Evolutionary conservation across 2,113 vertebrate genomes (phyloP), one percentile per base, ranked within the genome.

Genomic region (Peromyscus polionotus): DNA sequence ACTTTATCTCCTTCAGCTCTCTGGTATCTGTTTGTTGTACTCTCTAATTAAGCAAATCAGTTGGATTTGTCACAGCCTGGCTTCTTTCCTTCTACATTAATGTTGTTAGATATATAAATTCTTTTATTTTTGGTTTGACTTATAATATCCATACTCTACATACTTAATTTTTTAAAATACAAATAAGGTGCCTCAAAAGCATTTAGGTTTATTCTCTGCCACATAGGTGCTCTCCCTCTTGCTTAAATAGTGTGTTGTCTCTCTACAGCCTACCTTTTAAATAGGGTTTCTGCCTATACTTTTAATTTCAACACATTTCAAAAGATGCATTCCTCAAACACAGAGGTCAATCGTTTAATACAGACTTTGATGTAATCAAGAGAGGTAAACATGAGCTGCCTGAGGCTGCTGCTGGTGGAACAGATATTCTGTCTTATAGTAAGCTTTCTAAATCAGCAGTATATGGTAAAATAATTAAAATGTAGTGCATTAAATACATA

Each of bases 261-360:
- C 61, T 81, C 20, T 48, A 10, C 9, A n/a, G 19, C 24, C 31
- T 84, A 48, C 10, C 12, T 88, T 85, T 73, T 13, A 92, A 95
- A 86, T 16, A 20, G 28, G 36, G 4, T 75, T 81, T 79, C 48
- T 51, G 6, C 59, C 83, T 86, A 14, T 54, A 54, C 54, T 76
- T 93, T 96, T 72, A 33, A 94, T 93, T 84, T 93, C 59, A 59
- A 67, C 11, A 54, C 42, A 93, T 13, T 91, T 14, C 51, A 93
- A 86, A 57, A 75, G 79, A 85, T 67, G 77, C 83, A 61, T 68
- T 91, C n/a, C 14, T 93, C 81, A 19, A 83, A 11, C 5, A 65
- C 10, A 91, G 59, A 68, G 1, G 33, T 89, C 17, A 73, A 54
- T 68, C 70, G 68, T 36, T 73, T 42, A 54, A 65, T 24, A 31